Evolutionary conservation across 2,113 vertebrate species (phyloP).

Genomic region (Heteronetta atricapilla): DNA sequence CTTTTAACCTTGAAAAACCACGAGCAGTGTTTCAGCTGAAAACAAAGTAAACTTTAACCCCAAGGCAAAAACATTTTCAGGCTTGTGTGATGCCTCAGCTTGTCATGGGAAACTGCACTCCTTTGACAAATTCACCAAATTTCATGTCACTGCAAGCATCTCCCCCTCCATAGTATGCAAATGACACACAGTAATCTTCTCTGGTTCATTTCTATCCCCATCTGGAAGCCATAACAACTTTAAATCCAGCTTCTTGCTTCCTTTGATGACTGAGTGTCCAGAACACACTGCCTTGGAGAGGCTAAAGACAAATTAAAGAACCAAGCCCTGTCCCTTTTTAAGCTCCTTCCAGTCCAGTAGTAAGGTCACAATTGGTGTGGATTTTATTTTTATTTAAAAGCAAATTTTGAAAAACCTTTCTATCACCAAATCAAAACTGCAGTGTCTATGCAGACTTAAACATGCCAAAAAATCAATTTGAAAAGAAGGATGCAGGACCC

Average conservation of each 20-base stretch:
- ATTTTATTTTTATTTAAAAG: not conserved
- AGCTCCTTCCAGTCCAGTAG: not conserved
- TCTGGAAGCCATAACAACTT: not conserved
- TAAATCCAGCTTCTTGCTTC: not conserved
- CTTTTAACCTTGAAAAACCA: not conserved
- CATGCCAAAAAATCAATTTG: not conserved
- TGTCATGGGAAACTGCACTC: not conserved
- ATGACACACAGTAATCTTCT: not conserved
- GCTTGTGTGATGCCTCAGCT: not conserved
- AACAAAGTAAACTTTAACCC: not conserved
- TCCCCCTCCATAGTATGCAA: not conserved
- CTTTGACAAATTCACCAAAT: not conserved
- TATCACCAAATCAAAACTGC: not conserved
- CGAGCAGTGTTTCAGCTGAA: not conserved
- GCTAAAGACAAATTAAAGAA: not conserved
- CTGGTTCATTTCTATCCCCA: not conserved
- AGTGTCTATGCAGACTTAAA: not conserved
- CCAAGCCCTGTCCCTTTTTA: not conserved
- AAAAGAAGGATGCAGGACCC: not conserved
- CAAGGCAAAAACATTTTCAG: not conserved
- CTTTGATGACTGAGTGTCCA: not conserved
- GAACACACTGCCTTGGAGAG: not conserved
- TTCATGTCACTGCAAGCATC: not conserved
- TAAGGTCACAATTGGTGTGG: not conserved
- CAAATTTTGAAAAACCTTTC: not conserved